phyloP scores from a whole-genome alignment of 2,888 invertebrate species.

The Therioaphis trifolii region DNA sequence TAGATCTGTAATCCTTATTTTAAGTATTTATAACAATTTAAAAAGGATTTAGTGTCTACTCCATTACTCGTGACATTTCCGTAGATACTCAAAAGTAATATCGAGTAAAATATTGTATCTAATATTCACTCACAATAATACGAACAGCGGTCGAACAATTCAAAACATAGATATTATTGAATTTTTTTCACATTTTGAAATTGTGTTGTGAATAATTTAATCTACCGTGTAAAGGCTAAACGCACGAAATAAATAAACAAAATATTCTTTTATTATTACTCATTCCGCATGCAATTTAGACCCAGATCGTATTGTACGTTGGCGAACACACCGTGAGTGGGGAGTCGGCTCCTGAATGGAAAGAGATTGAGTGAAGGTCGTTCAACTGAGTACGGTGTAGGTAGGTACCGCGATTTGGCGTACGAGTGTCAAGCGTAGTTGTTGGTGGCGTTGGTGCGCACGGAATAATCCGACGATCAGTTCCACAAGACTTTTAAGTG shows the following conservation, averaged over 20 bases:
- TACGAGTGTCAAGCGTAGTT: neutral
- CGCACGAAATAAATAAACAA: neutral
- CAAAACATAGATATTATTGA: too few species aligned
- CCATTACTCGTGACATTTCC: too few species aligned
- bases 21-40: too few species aligned
- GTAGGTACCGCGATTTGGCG: neutral
- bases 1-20: too few species aligned
- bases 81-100: too few species aligned
- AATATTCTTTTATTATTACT: neutral
- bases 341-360: neutral
- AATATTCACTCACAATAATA: too few species aligned
- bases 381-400: neutral
- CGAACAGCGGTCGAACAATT: too few species aligned
- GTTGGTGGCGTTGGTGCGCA: neutral
- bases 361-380: slow-evolving; percentile 6
- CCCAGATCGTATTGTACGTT: neutral
- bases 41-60: too few species aligned
- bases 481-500: neutral
- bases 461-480: neutral
- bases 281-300: neutral
- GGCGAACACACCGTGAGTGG: neutral
- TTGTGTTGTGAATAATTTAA: too few species aligned
- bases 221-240: too few species aligned
- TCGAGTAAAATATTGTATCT: too few species aligned
- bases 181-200: too few species aligned